A percentile compares a stretch with the other conserved stretches of the same genome.
Conservation (phyloP, 1,140 invertebrate genomes). For the Pissodes strobi region DNA sequence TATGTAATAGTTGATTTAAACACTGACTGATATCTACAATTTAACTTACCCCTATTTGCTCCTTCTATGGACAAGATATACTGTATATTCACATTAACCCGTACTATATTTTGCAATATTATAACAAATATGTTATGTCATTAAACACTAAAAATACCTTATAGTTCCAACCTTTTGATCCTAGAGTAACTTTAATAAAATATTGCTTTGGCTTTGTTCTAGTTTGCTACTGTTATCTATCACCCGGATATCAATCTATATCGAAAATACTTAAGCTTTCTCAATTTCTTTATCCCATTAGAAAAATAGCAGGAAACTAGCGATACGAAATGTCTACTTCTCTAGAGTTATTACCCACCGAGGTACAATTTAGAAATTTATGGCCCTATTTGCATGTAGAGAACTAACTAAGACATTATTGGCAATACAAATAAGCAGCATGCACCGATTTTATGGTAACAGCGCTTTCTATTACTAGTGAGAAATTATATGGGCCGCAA, state of each 20-base stretch:
- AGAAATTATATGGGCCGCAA: constrained; percentile 20
- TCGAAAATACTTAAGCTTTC: constrained; percentile 33
- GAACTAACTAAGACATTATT: constrained; percentile 34
- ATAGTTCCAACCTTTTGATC: too few relatives aligned
- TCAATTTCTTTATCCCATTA: constrained; percentile 37
- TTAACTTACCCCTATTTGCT: too few relatives aligned
- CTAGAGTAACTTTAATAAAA: neutral
- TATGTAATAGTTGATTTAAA: too few relatives aligned
- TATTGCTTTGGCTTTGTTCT: too few relatives aligned
- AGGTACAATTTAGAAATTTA: constrained; percentile 38
- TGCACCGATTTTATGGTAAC: constrained; percentile 33
- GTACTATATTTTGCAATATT: too few relatives aligned
- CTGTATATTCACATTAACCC: too few relatives aligned
- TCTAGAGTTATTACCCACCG: constrained; percentile 32
- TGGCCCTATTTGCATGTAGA: constrained; percentile 35
- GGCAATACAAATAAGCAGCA: constrained; percentile 32
- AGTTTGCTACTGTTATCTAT: constrained; percentile 23
- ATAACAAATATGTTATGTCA: too few relatives aligned
- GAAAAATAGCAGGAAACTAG: constrained; percentile 36
- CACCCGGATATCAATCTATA: constrained; percentile 21
- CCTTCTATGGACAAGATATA: too few relatives aligned
- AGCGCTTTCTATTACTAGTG: constrained; percentile 26
- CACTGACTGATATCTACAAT: too few relatives aligned
- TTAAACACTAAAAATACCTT: too few relatives aligned
- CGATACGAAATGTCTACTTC: constrained; percentile 37